Percentiles rank a stretch among this genome's conserved stretches.
phyloP scores from a whole-genome alignment of 2,797 vertebrate species.

The Peromyscus eremicus region DNA sequence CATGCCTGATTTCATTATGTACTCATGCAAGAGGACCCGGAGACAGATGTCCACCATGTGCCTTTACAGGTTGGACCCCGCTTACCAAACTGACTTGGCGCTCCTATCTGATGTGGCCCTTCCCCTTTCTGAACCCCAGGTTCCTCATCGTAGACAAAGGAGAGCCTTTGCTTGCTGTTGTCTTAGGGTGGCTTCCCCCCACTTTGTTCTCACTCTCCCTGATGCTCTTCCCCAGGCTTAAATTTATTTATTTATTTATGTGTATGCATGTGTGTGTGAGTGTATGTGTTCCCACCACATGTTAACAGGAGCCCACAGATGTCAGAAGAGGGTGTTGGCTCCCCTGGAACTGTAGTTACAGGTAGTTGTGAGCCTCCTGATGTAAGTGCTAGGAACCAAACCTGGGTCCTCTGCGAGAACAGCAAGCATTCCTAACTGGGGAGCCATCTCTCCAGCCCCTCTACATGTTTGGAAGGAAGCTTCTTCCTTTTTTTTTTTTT shows the following conservation, averaged over 20 bases:
- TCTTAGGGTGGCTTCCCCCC: not conserved
- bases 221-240: not conserved
- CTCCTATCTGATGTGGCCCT: conserved; percentile 40
- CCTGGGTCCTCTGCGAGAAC: not conserved
- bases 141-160: not conserved
- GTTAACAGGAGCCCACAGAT: not conserved
- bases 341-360: not conserved
- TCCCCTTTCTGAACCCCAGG: not conserved
- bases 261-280: not conserved
- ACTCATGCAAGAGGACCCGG: not conserved
- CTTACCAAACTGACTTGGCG: conserved; percentile 45
- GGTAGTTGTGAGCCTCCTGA: not conserved
- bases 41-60: not conserved
- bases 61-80: not conserved
- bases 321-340: not conserved
- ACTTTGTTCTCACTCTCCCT: not conserved
- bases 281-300: not conserved
- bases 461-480: not conserved
- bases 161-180: not conserved
- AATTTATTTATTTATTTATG: not conserved
- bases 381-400: not conserved
- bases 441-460: not conserved
- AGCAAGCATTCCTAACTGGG: not conserved
- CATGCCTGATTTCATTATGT: not conserved
- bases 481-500: not conserved